A percentile compares a stretch with the other conserved stretches of the same genome.
These are phyloP conservation scores for Thermophis baileyi DNA, from an alignment of 2,113 vertebrate species.

Conservation along the genomic window DNA sequence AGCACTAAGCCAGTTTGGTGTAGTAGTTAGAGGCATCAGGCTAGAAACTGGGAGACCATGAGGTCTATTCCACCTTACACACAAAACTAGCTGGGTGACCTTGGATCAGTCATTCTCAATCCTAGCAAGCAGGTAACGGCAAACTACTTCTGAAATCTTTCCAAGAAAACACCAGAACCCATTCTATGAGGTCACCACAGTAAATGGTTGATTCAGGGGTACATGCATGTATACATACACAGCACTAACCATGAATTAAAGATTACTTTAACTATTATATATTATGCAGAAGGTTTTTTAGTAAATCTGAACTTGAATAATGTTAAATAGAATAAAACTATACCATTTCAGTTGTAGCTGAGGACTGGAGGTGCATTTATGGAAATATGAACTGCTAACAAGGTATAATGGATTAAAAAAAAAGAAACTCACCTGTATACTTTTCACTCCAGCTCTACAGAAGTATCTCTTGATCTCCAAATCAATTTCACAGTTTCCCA, in stretches of 20 bases:
- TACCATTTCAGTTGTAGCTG: background rate
- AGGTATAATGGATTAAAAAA: constrained; percentile 3
- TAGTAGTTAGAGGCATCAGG: background rate
- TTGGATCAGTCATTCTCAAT: background rate
- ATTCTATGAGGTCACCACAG: background rate
- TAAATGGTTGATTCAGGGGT: background rate
- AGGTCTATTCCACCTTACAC: background rate
- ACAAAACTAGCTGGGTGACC: background rate
- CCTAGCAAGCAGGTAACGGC: background rate
- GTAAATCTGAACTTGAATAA: background rate
- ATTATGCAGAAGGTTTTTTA: background rate
- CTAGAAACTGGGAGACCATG: background rate
- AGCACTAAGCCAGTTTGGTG: background rate
- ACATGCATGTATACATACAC: background rate
- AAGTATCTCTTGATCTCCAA: constrained; percentile 96
- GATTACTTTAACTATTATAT: background rate
- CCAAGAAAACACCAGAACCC: background rate
- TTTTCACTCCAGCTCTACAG: constrained; percentile 95
- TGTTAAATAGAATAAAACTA: background rate
- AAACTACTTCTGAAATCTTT: background rate
- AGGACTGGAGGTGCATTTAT: background rate
- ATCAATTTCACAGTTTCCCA: constrained; percentile 93
- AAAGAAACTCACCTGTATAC: constrained; percentile 83
- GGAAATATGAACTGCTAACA: background rate
- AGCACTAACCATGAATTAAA: background rate